These are phyloP conservation scores for Gymnoscopelus braueri DNA, from an alignment of 2,797 vertebrate species.

Conservation along the genomic window DNA sequence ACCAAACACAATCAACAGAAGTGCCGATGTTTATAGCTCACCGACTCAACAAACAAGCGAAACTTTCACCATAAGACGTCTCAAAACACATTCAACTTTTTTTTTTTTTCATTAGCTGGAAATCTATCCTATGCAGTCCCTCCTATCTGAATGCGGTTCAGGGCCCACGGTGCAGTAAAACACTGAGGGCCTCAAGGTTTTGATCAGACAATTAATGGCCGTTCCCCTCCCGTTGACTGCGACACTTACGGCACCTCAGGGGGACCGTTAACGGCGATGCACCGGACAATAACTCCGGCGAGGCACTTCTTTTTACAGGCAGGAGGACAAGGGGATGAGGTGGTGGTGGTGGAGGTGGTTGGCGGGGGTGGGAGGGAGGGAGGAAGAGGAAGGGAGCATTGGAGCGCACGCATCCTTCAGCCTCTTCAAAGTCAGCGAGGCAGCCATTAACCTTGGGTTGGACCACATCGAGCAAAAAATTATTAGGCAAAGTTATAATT, in stretches of 20 bases:
- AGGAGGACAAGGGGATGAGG: constrained; percentile 57
- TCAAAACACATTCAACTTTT: constrained; percentile 36
- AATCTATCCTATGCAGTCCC: constrained; percentile 68
- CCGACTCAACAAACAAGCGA: constrained; percentile 50
- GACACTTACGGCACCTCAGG: constrained; percentile 72
- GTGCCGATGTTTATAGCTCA: constrained; percentile 19
- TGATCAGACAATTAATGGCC: constrained; percentile 74
- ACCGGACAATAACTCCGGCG: constrained; percentile 75
- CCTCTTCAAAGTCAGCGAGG: constrained; percentile 77
- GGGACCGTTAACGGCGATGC: constrained; percentile 71
- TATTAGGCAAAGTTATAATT: constrained; percentile 86
- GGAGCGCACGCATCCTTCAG: constrained; percentile 70
- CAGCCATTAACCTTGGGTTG: constrained; percentile 84
- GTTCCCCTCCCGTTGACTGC: constrained; percentile 66
- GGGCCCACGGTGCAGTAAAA: constrained; percentile 72
- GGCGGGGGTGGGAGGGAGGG: background rate
- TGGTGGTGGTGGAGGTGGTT: too few species aligned
- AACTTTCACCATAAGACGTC: constrained; percentile 62
- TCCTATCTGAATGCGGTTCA: constrained; percentile 64
- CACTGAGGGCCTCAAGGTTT: constrained; percentile 71
- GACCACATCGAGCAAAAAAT: constrained; percentile 79
- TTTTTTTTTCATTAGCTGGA: constrained; percentile 65
- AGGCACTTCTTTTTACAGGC: constrained; percentile 75
- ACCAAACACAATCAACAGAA: constrained; percentile 33
- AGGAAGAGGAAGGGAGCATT: constrained; percentile 48